Base-by-base conservation (phyloP, 2,888 invertebrate species). In the Caenorhabditis plicata region DNA sequence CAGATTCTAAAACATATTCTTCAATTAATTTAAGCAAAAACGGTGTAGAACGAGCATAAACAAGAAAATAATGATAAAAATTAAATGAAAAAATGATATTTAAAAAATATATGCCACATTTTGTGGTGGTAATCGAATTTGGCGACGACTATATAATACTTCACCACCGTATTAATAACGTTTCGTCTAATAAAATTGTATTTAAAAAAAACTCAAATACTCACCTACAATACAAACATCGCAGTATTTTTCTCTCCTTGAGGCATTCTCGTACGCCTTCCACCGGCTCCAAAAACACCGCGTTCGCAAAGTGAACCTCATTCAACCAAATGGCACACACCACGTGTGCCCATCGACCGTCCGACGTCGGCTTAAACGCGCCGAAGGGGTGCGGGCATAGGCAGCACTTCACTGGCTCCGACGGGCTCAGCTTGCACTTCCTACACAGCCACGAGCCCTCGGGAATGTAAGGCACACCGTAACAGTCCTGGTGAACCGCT, bases 281-380 rank as follows among this genome's bases (percentile, higher is more conserved):
- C 64, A 98, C 92, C 0, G 98, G 98, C 82, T 98, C 98, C 43
- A 79, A 57, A 43, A 77, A 80, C 4, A 73, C 95, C 0, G 94
- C 94, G 82, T 98, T 98, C 0, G 95, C 95, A 82, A 98, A 98
- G 40, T 80, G 79, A 5, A 80, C 74, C 87, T 98, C 98, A 1
- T 96, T 98, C 75, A 98, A 93, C 96, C 98, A 98, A 1, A 98
- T 85, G 0, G 96, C 96, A 82, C 98, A 98, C 0, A 95, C 92
- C 2, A 98, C 96, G 82, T 98, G 98, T 1, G 94, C 95, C 98
- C 98, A 98, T 0, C 90, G 88, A 0, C 90, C 87, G 77, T 94
- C 94, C 0, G 95, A 94, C 2, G 74, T 72, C 84, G 95, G 95
- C 83, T 99, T 99, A 82, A 98, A 95, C 25, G 98, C 98, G 48